These are phyloP conservation scores for Eustalomyia histrio DNA, from an alignment of 2,888 invertebrate species.

Conservation along the genomic window DNA sequence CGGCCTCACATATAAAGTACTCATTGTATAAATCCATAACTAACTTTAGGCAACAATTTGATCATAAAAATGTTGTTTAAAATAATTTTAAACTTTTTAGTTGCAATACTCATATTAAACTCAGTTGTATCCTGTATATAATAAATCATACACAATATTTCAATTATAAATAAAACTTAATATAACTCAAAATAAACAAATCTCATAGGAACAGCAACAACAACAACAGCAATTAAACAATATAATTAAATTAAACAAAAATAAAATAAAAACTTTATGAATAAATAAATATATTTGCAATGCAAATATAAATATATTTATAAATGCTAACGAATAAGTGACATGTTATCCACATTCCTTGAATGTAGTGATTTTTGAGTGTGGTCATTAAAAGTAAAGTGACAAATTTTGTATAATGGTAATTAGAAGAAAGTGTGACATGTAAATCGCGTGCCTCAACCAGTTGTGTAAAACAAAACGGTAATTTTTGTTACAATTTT, in stretches of 20 bases:
- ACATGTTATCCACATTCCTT: conserved; percentile 28
- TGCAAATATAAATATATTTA: not conserved
- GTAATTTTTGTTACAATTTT: conserved; percentile 36
- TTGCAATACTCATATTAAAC: conserved; percentile 14
- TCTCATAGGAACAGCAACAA: not conserved
- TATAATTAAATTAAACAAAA: conserved; percentile 11
- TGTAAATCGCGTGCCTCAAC: conserved; percentile 58
- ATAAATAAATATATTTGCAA: not conserved
- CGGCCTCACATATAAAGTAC: no score
- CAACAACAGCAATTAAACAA: not conserved
- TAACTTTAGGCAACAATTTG: not conserved
- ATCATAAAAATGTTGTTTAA: not conserved
- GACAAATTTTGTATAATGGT: conserved; percentile 41
- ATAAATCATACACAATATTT: not conserved
- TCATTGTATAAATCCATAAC: no score
- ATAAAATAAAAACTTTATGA: conserved; percentile 6
- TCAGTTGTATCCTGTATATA: not conserved
- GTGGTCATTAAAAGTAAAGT: conserved; percentile 15
- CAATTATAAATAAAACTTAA: conserved; percentile 4
- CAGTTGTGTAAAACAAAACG: conserved; percentile 59
- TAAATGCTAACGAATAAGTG: conserved; percentile 24
- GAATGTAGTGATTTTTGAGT: not conserved
- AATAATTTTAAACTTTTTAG: conserved; percentile 8
- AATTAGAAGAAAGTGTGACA: conserved; percentile 48
- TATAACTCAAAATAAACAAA: conserved; percentile 3